Conservation (phyloP, 2,113 vertebrate genomes). For the Brevimyrus niger region DNA sequence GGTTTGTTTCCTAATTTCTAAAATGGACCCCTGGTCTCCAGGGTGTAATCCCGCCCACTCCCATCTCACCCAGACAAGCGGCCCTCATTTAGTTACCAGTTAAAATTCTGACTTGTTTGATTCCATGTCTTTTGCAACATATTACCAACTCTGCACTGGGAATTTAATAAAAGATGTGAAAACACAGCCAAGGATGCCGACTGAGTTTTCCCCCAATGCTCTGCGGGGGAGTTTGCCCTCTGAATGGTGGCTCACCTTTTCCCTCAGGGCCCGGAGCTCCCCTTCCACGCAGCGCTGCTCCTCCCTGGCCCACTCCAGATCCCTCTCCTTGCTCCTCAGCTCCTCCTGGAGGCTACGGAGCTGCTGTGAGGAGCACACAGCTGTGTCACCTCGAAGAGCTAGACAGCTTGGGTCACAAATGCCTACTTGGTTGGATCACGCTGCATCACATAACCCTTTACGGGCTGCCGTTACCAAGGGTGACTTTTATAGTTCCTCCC, state of each 20-base stretch:
- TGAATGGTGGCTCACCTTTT: constrained; percentile 58
- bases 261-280: constrained; percentile 64
- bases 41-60: background rate
- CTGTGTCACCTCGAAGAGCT: background rate
- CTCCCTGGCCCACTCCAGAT: constrained; percentile 70
- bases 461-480: background rate
- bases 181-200: background rate
- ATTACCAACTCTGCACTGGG: background rate
- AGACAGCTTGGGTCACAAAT: background rate
- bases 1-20: background rate
- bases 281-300: constrained; percentile 68
- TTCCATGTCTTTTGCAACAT: background rate
- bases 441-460: background rate
- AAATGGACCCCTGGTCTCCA: background rate
- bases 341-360: constrained; percentile 70
- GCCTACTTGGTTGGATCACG: background rate
- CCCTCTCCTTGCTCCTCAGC: constrained; percentile 67
- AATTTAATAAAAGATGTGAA: background rate
- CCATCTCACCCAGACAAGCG: background rate
- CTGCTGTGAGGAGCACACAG: constrained; percentile 55
- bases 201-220: background rate
- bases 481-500: background rate
- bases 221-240: background rate
- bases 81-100: background rate
- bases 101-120: background rate